Evolutionary conservation across 2,113 vertebrate species (phyloP).

Genomic region (Gopherus evgoodei): DNA sequence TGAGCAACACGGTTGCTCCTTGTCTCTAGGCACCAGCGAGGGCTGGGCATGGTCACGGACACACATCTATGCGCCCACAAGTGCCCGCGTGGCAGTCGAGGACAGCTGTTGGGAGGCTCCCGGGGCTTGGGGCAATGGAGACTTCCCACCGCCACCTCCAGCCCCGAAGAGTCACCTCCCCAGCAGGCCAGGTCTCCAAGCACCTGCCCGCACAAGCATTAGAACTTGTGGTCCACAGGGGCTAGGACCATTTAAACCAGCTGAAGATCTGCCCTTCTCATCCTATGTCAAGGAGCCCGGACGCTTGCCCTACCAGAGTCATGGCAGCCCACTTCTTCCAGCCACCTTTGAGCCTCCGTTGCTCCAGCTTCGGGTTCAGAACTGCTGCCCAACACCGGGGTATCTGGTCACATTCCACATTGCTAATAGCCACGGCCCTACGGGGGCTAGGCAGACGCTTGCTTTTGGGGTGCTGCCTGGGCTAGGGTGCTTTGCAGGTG

Average conservation of each 20-base stretch:
- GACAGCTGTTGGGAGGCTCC: not conserved
- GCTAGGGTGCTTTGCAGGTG: not conserved
- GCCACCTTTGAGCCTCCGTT: not conserved
- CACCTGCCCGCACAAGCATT: not conserved
- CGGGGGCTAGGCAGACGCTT: not conserved
- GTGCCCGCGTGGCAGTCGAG: not conserved
- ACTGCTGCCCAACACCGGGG: not conserved
- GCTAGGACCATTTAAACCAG: not conserved
- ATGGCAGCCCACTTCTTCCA: not conserved
- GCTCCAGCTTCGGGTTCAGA: not conserved
- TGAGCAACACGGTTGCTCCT: not conserved
- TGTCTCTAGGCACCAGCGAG: not conserved
- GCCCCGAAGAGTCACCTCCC: not conserved
- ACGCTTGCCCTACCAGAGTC: not conserved
- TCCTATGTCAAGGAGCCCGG: not conserved
- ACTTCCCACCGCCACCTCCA: not conserved
- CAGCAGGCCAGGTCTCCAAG: not conserved
- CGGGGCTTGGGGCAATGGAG: not conserved
- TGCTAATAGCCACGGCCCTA: not conserved
- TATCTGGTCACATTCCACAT: not conserved
- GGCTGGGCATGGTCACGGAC: too few species aligned
- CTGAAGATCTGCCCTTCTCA: not conserved
- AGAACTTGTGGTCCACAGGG: not conserved
- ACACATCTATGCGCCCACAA: not conserved
- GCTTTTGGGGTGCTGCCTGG: too few species aligned